Percentiles rank a stretch among this genome's conserved stretches.
phyloP scores from a whole-genome alignment of 2,797 vertebrate genomes.

The Rhincodon typus region DNA sequence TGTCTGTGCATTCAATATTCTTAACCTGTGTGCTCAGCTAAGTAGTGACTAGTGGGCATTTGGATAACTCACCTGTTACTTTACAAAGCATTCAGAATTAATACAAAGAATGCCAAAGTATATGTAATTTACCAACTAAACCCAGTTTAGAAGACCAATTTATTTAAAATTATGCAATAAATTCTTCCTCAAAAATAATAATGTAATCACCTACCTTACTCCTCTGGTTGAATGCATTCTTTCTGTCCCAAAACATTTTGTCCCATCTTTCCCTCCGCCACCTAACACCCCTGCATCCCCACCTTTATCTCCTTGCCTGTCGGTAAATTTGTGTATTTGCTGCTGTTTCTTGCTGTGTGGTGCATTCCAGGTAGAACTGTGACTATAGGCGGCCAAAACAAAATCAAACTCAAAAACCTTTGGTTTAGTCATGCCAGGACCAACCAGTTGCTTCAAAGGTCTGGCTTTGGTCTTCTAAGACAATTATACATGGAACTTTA shows the following conservation, averaged over 20 bases:
- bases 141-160: slow-evolving; percentile 62
- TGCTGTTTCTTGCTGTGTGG: not conserved
- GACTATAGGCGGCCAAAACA: not conserved
- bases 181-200: not conserved
- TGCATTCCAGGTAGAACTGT: not conserved
- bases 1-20: slow-evolving; percentile 61
- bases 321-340: not conserved
- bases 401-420: not conserved
- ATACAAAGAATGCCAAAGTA: not conserved
- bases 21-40: slow-evolving; percentile 1
- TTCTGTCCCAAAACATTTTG: not conserved
- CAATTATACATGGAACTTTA: not conserved
- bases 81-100: slow-evolving; percentile 11
- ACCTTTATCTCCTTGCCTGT: not conserved
- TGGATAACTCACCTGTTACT: not conserved
- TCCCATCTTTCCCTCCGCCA: not conserved
- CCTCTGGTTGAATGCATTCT: not conserved
- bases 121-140: not conserved
- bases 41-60: not conserved
- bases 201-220: not conserved
- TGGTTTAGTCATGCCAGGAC: not conserved
- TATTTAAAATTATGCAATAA: not conserved
- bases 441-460: not conserved
- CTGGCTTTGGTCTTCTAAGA: slow-evolving; percentile 6
- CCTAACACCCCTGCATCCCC: not conserved